Base-by-base conservation (phyloP, 2,797 vertebrate species). In the Coregonus ussuriensis region DNA sequence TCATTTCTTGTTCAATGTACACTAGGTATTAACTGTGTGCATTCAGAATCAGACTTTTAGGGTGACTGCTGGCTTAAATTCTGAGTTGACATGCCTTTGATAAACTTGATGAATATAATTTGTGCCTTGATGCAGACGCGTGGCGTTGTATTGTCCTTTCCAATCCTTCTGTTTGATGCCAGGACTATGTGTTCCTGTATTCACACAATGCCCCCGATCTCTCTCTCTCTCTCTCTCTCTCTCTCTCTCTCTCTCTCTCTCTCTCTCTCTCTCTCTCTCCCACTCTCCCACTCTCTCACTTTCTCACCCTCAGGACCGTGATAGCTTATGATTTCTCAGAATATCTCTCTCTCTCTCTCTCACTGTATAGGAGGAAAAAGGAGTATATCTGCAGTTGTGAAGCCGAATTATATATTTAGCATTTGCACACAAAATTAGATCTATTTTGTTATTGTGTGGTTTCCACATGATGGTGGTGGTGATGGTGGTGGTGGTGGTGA, bases 91-190 rank as follows among this genome's bases (percentile, higher is more conserved):
- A 18, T 56, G 53, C 53, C 89, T 88, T 92, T 93, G 92, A 91
- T 93, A 91, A 93, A 92, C 86, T 92, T 93, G 91, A 92, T 90
- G 90, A 93, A 93, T 92, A 88, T 88, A 90, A 92, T 92, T 92
- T 92, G 89, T 90, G 92, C 77, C 86, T 88, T n/a, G 25, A 68
- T 25, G 84, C 84, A 90, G 88, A 89, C 88, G 85, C 1, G 66
- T 79, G 85, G 90, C 91, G 89, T 92, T 92, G 83, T 91, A 90
- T 92, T 93, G 90, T 92, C 87, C 67, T 83, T 86, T 51, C 37
- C 88, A 82, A 89, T 90, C 91, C 89, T 90, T 89, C 85, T 6
- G 16, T 18, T 18, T 21, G 68, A 90, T 90, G 91, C 90, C 88
- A 90, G 91, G 90, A 89, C 78, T 85, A 86, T 88, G 86, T 88